Evolutionary conservation across 2,113 vertebrate species (phyloP).

Genomic region (Tetraodon nigroviridis): DNA sequence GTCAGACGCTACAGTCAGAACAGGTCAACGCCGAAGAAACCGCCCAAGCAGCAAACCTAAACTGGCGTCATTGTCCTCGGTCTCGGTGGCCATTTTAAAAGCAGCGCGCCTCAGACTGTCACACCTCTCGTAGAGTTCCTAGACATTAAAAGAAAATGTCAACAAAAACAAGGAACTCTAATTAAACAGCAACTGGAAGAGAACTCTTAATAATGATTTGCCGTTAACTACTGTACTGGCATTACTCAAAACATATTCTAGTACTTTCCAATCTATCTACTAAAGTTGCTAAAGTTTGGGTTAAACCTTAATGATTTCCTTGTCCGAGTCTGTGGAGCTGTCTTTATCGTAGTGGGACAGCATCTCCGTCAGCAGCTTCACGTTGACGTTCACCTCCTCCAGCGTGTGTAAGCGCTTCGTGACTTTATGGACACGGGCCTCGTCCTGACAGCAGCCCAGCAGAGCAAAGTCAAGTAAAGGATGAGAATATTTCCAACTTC

Average conservation of each 20-base stretch:
- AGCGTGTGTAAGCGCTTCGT: conserved; percentile 84
- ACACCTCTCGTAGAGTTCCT: conserved; percentile 93
- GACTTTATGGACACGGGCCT: conserved; percentile 88
- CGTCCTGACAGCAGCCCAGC: conserved; percentile 77
- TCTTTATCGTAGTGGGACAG: conserved; percentile 87
- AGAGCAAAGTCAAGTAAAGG: not conserved
- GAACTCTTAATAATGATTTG: not conserved
- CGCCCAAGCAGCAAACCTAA: conserved; percentile 74
- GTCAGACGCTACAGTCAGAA: conserved; percentile 3
- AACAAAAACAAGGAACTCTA: not conserved
- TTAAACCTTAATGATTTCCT: conserved; percentile 89
- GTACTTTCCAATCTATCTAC: not conserved
- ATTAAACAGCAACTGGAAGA: not conserved
- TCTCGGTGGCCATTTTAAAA: conserved; percentile 95
- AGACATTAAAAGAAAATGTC: conserved; percentile 12
- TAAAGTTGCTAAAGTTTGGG: fast-evolving
- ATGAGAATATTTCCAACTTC: not conserved
- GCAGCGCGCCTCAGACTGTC: conserved; percentile 87
- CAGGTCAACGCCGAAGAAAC: not conserved
- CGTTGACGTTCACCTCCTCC: conserved; percentile 92
- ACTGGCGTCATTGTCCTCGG: conserved; percentile 89
- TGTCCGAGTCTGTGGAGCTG: conserved; percentile 83
- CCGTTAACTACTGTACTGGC: no score
- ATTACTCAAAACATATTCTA: not conserved
- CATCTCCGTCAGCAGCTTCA: conserved; percentile 93